Evolutionary conservation across 2,888 invertebrate species (phyloP).

Genomic region (Parnassius apollo): DNA sequence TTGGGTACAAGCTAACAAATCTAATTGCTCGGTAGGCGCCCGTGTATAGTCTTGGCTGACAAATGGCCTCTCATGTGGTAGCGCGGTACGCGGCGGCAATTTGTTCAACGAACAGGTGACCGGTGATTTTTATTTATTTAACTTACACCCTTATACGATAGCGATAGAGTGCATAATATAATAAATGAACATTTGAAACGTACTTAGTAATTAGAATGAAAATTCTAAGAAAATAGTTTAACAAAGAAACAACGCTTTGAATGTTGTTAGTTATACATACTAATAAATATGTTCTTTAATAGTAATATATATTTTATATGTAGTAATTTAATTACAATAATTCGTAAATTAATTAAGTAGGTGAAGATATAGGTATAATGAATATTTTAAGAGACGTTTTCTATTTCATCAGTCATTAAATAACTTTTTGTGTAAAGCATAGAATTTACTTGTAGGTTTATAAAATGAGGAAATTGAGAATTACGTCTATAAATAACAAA

Average conservation of each 20-base stretch:
- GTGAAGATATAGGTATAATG: too few species aligned
- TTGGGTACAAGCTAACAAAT: conserved; percentile 80
- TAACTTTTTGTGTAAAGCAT: too few species aligned
- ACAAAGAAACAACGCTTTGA: background rate
- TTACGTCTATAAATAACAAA: background rate
- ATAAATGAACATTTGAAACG: conserved; percentile 14
- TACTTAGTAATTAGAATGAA: conserved; percentile 20
- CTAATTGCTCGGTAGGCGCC: conserved; percentile 80
- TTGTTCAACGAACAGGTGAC: conserved; percentile 71
- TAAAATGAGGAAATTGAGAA: too few species aligned
- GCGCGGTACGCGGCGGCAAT: conserved; percentile 55
- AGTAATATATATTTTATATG: too few species aligned
- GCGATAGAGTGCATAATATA: conserved; percentile 19
- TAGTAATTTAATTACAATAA: too few species aligned
- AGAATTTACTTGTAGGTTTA: background rate
- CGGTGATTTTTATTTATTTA: conserved; percentile 47
- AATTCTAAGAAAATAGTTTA: conserved; percentile 14
- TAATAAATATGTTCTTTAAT: too few species aligned
- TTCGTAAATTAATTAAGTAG: too few species aligned
- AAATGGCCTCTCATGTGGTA: conserved; percentile 71
- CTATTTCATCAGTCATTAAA: too few species aligned
- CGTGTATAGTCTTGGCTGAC: conserved; percentile 67
- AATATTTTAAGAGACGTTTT: too few species aligned
- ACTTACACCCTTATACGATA: conserved; percentile 26
- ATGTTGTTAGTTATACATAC: too few species aligned